Conservation (phyloP, 2,113 vertebrate genomes). For the Diadophis punctatus region DNA sequence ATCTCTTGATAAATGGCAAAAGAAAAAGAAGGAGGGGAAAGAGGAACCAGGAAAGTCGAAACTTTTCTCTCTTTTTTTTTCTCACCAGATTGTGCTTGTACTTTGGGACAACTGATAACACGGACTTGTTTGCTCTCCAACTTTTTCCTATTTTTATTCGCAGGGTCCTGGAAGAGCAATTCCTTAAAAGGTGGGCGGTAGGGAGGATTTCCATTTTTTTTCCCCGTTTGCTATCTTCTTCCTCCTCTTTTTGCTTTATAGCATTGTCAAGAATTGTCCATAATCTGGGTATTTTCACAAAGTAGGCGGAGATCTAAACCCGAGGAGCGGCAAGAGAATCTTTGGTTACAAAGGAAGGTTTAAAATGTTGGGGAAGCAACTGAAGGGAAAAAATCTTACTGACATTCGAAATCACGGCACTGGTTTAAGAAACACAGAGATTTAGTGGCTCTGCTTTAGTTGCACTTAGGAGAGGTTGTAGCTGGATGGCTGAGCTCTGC, state of each 20-base stretch:
- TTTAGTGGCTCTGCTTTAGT: background rate
- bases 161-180: background rate
- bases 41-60: conserved; percentile 36
- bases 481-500: no score
- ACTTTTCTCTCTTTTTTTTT: background rate
- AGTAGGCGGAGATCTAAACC: background rate
- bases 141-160: conserved; percentile 16
- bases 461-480: background rate
- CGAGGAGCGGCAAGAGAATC: background rate
- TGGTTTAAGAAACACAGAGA: background rate
- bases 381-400: no score
- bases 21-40: conserved; percentile 72
- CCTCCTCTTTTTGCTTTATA: background rate
- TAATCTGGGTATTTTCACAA: no score
- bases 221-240: background rate
- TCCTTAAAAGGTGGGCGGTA: background rate
- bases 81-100: background rate
- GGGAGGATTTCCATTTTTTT: background rate
- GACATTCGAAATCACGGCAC: background rate
- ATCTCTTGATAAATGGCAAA: conserved; percentile 91
- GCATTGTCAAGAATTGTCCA: no score
- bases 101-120: conserved; percentile 3
- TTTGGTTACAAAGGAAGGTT: background rate
- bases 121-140: fast-evolving
- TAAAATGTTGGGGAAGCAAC: background rate